Evolutionary conservation across 2,113 vertebrate genomes (phyloP).

Genomic region (Zosterops japonicus): DNA sequence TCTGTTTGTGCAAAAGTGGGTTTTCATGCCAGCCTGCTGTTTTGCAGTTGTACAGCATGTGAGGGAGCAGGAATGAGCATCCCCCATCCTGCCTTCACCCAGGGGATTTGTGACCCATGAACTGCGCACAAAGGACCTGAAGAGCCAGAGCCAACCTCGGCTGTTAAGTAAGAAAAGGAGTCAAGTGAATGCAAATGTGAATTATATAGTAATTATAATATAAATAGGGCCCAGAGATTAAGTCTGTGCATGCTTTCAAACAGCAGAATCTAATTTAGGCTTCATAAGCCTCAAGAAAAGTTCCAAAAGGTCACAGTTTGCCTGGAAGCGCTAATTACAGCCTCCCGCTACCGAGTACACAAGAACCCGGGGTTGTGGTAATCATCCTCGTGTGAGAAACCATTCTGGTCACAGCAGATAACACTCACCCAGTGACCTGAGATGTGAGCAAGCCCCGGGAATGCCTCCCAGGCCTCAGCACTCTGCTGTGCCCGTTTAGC

Average conservation of each 20-base stretch:
- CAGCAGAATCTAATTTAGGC: slow-evolving; percentile 28
- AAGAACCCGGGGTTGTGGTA: background rate
- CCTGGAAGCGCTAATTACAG: slow-evolving; percentile 40
- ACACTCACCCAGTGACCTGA: slow-evolving; percentile 5
- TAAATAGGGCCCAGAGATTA: slow-evolving; percentile 23
- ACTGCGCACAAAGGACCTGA: background rate
- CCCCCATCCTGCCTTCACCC: background rate
- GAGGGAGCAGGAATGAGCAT: background rate
- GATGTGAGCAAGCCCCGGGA: background rate
- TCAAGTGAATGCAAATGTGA: slow-evolving; percentile 47
- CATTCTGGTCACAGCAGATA: slow-evolving; percentile 47
- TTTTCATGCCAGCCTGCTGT: background rate
- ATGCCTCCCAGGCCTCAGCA: background rate
- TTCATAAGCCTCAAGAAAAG: slow-evolving; percentile 25
- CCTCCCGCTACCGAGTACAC: background rate
- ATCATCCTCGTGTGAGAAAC: background rate
- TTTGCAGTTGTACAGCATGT: background rate
- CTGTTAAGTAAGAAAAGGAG: slow-evolving; percentile 13
- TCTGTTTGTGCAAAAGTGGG: background rate
- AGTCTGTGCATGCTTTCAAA: slow-evolving; percentile 25
- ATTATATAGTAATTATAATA: slow-evolving; percentile 38
- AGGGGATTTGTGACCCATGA: background rate
- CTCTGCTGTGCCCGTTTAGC: background rate
- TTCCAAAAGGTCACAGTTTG: slow-evolving; percentile 47
- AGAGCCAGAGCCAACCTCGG: background rate